These are phyloP conservation scores for Pseudolaguvia tuberculata DNA, from an alignment of 2,113 vertebrate genomes.

Conservation along the genomic window DNA sequence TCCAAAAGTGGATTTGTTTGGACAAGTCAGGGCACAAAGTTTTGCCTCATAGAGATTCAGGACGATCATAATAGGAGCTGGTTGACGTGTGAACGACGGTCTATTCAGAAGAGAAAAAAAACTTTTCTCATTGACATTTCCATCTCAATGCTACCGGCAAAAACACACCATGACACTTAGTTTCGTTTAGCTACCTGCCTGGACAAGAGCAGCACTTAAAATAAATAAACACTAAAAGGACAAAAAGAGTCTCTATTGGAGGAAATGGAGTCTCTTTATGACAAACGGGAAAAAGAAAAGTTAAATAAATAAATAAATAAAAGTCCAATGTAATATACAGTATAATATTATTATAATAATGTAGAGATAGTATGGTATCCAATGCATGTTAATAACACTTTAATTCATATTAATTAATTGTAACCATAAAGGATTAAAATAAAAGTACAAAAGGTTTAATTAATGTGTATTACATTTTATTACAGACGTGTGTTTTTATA, in stretches of 20 bases:
- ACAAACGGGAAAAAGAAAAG: background rate
- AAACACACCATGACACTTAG: constrained; percentile 26
- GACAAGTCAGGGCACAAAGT: constrained; percentile 27
- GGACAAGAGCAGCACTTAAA: background rate
- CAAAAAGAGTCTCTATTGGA: background rate
- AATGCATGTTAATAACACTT: too few species aligned
- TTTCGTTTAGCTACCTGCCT: constrained; percentile 17
- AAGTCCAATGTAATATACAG: too few species aligned
- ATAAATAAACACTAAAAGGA: background rate
- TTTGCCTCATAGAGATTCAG: constrained; percentile 15
- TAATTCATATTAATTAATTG: too few species aligned
- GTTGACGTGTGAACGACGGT: constrained; percentile 31
- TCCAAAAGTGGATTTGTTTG: background rate
- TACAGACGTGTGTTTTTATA: too few species aligned
- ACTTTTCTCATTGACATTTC: constrained; percentile 35
- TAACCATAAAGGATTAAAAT: too few species aligned
- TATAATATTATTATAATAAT: too few species aligned
- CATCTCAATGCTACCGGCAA: constrained; percentile 37
- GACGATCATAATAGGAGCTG: constrained; percentile 20
- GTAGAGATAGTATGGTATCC: too few species aligned
- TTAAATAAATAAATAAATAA: background rate
- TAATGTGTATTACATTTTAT: too few species aligned
- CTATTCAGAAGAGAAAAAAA: constrained; percentile 27
- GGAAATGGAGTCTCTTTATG: background rate
- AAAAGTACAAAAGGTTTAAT: too few species aligned